Evolutionary conservation across 2,888 invertebrate species (phyloP).

Genomic region (Trissoscelio sp.): DNA sequence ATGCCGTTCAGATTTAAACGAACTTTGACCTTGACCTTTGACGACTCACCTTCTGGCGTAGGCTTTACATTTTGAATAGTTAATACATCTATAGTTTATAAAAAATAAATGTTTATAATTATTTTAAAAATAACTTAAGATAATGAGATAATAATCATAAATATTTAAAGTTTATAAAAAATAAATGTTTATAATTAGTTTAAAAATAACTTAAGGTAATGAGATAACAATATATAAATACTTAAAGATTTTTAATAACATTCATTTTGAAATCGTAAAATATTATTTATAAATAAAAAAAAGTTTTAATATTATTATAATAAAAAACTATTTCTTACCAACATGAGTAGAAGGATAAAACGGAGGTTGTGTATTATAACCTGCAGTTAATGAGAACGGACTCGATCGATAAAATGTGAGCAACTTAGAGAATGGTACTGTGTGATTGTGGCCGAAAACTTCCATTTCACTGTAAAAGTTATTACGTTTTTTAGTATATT

Average conservation of each 20-base stretch:
- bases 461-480: slow-evolving; percentile 90
- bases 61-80: slow-evolving; percentile 93
- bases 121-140: too few species aligned
- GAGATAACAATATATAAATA: too few species aligned
- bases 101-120: background rate
- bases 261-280: too few species aligned
- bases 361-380: slow-evolving; percentile 90
- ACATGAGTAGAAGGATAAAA: slow-evolving; percentile 90
- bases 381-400: slow-evolving; percentile 94
- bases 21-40: slow-evolving; percentile 98
- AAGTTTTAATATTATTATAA: too few species aligned
- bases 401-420: slow-evolving; percentile 95
- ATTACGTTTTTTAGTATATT: too few species aligned
- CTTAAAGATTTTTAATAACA: too few species aligned
- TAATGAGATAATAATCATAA: too few species aligned
- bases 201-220: too few species aligned
- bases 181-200: background rate
- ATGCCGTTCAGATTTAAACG: slow-evolving; percentile 97
- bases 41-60: slow-evolving; percentile 94
- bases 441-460: slow-evolving; percentile 95
- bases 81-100: slow-evolving; percentile 89
- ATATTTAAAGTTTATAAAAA: slow-evolving; percentile 85
- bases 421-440: slow-evolving; percentile 96
- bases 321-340: too few species aligned
- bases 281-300: too few species aligned